Evolutionary conservation across 2,888 invertebrate genomes (phyloP).

Genomic region (Elysia crispata): DNA sequence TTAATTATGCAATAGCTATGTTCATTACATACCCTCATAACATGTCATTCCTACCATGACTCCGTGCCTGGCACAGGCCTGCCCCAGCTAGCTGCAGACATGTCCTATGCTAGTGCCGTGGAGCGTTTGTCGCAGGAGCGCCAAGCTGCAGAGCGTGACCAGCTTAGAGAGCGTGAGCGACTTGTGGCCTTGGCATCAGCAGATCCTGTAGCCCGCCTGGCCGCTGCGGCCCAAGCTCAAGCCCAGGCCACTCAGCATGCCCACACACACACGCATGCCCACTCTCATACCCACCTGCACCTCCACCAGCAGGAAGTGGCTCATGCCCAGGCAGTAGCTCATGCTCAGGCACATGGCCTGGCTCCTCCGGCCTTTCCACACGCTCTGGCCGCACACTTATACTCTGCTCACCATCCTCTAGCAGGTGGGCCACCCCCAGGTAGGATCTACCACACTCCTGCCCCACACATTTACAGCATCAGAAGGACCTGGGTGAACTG

Average conservation of each 20-base stretch:
- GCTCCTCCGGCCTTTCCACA: conserved; percentile 46
- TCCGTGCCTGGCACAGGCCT: too few relatives aligned
- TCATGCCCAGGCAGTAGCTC: conserved; percentile 47
- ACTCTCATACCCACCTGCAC: conserved; percentile 92
- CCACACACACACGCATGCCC: conserved; percentile 83
- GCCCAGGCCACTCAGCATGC: conserved; percentile 55
- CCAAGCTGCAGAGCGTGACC: conserved; percentile 79
- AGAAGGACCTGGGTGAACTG: too few relatives aligned
- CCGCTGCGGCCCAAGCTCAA: conserved; percentile 84
- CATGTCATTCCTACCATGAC: too few relatives aligned
- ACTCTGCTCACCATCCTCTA: conserved; percentile 53
- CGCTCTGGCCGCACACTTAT: conserved; percentile 49
- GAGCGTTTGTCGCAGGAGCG: conserved; percentile 80
- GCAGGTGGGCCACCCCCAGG: conserved; percentile 38
- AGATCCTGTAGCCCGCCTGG: conserved; percentile 94
- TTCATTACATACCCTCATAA: too few relatives aligned
- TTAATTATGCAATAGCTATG: too few relatives aligned
- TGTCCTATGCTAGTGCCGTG: conserved; percentile 52
- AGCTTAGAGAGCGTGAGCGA: conserved; percentile 63
- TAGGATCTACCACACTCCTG: too few relatives aligned
- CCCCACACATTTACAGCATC: too few relatives aligned
- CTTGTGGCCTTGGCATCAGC: conserved; percentile 88
- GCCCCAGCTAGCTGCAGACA: conserved; percentile 48
- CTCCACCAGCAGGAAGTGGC: conserved; percentile 78
- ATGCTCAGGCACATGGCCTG: conserved; percentile 51